Evolutionary conservation across 37 sponge, comb jelly and placozoan genomes (phyloP).

Genomic region (Axinella damicornis): DNA sequence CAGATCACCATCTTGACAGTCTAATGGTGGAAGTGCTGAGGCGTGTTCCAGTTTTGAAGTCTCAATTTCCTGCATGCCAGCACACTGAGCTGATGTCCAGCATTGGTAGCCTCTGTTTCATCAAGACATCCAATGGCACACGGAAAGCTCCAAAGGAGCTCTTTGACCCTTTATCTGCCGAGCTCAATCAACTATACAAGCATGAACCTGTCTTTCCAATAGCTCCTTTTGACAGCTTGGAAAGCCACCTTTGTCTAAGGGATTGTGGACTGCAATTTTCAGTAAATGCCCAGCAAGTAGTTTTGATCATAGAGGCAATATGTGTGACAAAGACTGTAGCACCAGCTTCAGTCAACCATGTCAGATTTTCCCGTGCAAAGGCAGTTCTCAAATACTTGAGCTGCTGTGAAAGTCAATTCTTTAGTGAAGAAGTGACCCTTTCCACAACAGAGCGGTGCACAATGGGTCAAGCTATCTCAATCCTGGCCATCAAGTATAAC

Average conservation of each 20-base stretch:
- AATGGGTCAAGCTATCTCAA: background rate
- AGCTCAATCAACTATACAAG: slow-evolving; percentile 16
- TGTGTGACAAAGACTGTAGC: background rate
- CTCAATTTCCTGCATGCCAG: background rate
- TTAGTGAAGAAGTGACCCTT: background rate
- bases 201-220: slow-evolving; percentile 38
- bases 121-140: background rate
- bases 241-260: background rate
- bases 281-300: slow-evolving; percentile 2
- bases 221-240: slow-evolving; percentile 4
- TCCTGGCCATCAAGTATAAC: background rate
- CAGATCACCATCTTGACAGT: background rate
- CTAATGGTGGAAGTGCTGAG: slow-evolving; percentile 28
- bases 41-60: background rate
- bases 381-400: slow-evolving; percentile 36
- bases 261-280: slow-evolving; percentile 13
- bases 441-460: background rate
- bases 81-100: background rate
- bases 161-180: slow-evolving; percentile 30
- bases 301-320: slow-evolving; percentile 8
- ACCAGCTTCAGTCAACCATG: background rate
- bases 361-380: background rate
- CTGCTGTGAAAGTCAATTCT: too few species aligned
- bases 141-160: slow-evolving; percentile 24
- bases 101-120: too few species aligned